Conservation (phyloP, 2,113 vertebrate genomes). For the Aphyosemion australe region DNA sequence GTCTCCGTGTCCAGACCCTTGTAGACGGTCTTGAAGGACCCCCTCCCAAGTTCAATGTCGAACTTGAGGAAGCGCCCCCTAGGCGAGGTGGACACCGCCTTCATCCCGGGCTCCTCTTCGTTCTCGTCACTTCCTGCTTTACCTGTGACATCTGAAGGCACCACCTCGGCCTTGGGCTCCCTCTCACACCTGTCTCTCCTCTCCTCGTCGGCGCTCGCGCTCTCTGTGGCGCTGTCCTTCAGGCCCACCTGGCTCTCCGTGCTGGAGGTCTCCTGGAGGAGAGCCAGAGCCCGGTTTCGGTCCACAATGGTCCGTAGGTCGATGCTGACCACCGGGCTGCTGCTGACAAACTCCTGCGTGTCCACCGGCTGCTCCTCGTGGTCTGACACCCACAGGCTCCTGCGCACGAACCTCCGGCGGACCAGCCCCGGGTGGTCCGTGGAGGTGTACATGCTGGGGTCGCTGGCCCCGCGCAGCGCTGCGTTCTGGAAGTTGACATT, state of each 20-base stretch:
- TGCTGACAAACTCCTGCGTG: conserved; percentile 76
- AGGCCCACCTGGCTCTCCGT: conserved; percentile 59
- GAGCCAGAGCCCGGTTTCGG: conserved; percentile 60
- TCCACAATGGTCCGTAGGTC: conserved; percentile 74
- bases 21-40: conserved; percentile 98
- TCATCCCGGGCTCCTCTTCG: conserved; percentile 94
- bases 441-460: conserved; percentile 71
- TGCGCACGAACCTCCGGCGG: conserved; percentile 89
- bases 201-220: conserved; percentile 55
- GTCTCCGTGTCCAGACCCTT: conserved; percentile 98
- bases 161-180: conserved; percentile 58
- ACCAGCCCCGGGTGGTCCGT: conserved; percentile 75
- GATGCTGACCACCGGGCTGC: conserved; percentile 56
- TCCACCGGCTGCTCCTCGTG: conserved; percentile 86
- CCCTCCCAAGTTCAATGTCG: conserved; percentile 95
- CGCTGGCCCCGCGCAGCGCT: conserved; percentile 74
- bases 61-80: conserved; percentile 98
- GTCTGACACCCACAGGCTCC: conserved; percentile 91
- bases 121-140: conserved; percentile 85
- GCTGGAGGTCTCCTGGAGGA: conserved; percentile 55
- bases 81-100: conserved; percentile 94
- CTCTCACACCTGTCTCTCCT: conserved; percentile 51
- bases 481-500: conserved; percentile 74
- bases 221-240: conserved; percentile 60
- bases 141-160: conserved; percentile 71